These are phyloP conservation scores for Nemotelus nigrinus DNA, from an alignment of 2,888 invertebrate genomes.

Conservation along the genomic window DNA sequence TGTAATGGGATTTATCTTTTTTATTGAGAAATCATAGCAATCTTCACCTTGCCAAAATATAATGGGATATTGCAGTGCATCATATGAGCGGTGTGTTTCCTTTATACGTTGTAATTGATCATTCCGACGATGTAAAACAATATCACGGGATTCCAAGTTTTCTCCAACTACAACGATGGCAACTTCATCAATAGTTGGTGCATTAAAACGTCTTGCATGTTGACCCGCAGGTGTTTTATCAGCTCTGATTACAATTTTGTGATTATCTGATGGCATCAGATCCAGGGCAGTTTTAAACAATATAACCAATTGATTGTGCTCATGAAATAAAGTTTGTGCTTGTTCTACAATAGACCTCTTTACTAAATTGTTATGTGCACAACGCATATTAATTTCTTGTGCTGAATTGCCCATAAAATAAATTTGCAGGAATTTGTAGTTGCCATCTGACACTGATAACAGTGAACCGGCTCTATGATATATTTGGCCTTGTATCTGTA, in stretches of 20 bases:
- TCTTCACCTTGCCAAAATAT: slow-evolving; percentile 41
- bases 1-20: slow-evolving; percentile 37
- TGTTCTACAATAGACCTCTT: too few species aligned
- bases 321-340: too few species aligned
- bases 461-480: slow-evolving; percentile 21
- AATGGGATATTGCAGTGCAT: slow-evolving; percentile 58
- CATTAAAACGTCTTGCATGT: slow-evolving; percentile 58
- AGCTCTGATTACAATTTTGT: slow-evolving; percentile 58
- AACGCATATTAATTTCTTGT: too few species aligned
- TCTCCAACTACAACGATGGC: slow-evolving; percentile 58
- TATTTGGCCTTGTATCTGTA: slow-evolving; percentile 17
- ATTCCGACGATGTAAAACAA: slow-evolving; percentile 54
- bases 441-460: too few species aligned
- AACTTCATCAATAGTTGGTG: slow-evolving; percentile 60
- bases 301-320: too few species aligned
- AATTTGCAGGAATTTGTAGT: too few species aligned
- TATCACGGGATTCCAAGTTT: slow-evolving; percentile 56
- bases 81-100: slow-evolving; percentile 56
- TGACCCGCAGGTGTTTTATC: slow-evolving; percentile 57
- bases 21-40: slow-evolving; percentile 41
- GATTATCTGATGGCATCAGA: slow-evolving; percentile 56
- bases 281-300: slow-evolving; percentile 55
- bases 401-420: too few species aligned
- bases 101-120: slow-evolving; percentile 34
- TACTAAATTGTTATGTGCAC: too few species aligned